Evolutionary conservation across 2,113 vertebrate genomes (phyloP).

Genomic region (Equus przewalskii): DNA sequence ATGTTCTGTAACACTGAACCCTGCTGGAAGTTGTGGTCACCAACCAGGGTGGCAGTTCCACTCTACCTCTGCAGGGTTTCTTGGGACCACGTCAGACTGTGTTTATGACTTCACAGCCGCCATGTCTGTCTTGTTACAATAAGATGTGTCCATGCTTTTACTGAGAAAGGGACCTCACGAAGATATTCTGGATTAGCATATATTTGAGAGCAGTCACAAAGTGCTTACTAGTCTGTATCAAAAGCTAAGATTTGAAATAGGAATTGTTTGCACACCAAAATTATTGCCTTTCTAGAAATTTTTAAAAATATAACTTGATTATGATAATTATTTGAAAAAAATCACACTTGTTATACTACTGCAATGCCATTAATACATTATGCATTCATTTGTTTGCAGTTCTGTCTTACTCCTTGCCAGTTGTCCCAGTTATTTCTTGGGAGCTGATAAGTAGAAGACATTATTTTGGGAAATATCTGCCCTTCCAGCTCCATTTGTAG

Average conservation of each 20-base stretch:
- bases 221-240: neutral
- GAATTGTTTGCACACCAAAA: neutral
- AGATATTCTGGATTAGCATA: neutral
- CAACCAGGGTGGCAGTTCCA: accelerated
- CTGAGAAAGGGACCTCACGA: neutral
- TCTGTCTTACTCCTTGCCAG: neutral
- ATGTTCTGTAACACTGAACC: accelerated
- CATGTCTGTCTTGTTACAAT: neutral
- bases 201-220: neutral
- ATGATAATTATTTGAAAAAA: neutral
- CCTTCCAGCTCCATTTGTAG: neutral
- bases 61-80: accelerated
- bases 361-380: neutral
- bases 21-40: neutral
- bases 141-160: neutral
- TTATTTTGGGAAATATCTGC: neutral
- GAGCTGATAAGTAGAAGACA: neutral
- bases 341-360: neutral
- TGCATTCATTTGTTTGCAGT: neutral
- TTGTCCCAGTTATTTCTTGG: neutral
- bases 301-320: neutral
- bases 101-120: neutral
- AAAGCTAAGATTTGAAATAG: neutral
- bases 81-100: accelerated
- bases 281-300: neutral